Conservation (phyloP, 2,113 vertebrate genomes). For the Polypterus senegalus region DNA sequence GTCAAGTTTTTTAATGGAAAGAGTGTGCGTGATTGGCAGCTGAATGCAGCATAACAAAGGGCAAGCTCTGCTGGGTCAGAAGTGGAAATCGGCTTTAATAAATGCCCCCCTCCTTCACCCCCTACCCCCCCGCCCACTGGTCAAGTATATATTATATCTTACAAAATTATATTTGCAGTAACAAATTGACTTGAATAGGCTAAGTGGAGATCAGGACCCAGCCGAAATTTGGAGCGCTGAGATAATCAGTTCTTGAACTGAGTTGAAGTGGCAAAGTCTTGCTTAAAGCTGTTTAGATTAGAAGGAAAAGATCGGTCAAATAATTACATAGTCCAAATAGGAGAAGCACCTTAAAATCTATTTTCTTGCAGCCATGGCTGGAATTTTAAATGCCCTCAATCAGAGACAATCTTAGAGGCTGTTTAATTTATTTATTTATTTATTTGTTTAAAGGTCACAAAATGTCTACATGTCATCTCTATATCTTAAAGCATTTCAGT, state of each 20-base stretch:
- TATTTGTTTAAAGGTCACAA: not conserved
- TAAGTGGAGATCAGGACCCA: slow-evolving; percentile 55
- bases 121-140: not conserved
- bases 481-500: too few species aligned
- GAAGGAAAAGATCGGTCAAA: not conserved
- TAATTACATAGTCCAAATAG: slow-evolving; percentile 10
- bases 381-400: not conserved
- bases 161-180: slow-evolving; percentile 66
- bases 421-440: not conserved
- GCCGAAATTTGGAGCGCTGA: slow-evolving; percentile 32
- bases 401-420: not conserved
- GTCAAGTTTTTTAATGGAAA: slow-evolving; percentile 65
- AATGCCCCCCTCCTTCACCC: slow-evolving; percentile 38
- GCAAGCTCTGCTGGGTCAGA: slow-evolving; percentile 49
- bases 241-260: slow-evolving; percentile 39
- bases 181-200: slow-evolving; percentile 65
- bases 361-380: not conserved
- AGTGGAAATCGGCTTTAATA: slow-evolving; percentile 62
- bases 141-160: slow-evolving; percentile 58
- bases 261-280: slow-evolving; percentile 28
- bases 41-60: slow-evolving; percentile 63
- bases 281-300: not conserved
- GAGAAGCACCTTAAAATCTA: not conserved
- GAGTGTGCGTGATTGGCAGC: slow-evolving; percentile 62
- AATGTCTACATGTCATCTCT: not conserved